A percentile compares a stretch with the other conserved stretches of the same genome.
Evolutionary conservation across 2,797 vertebrate genomes (phyloP).

Genomic region (Dermochelys coriacea): DNA sequence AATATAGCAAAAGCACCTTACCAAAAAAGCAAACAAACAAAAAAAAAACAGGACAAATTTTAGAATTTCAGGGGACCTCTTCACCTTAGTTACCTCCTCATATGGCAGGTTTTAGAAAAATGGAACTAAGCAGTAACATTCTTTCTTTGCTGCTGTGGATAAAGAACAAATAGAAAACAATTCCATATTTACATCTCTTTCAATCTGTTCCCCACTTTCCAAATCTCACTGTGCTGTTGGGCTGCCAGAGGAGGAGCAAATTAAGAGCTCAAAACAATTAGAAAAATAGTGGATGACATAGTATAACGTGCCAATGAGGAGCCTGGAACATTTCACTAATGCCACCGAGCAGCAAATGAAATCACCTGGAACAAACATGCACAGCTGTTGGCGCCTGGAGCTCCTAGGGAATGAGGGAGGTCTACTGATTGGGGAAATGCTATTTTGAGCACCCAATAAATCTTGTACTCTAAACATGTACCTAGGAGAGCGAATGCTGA

Average conservation of each 20-base stretch:
- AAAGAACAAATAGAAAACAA: background rate
- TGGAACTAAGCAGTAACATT: background rate
- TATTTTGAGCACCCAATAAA: conserved; percentile 50
- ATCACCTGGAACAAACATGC: background rate
- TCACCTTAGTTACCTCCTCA: background rate
- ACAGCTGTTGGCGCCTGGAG: conserved; percentile 17
- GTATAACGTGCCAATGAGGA: background rate
- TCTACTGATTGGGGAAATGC: conserved; percentile 43
- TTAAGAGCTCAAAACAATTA: background rate
- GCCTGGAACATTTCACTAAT: background rate
- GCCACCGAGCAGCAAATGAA: background rate
- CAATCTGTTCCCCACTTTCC: background rate
- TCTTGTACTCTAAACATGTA: background rate
- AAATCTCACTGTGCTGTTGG: accelerated
- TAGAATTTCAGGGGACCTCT: background rate
- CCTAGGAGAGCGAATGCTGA: conserved; percentile 1
- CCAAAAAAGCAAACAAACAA: too few relatives aligned
- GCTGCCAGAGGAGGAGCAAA: background rate
- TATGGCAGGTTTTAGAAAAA: background rate
- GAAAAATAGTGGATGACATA: background rate
- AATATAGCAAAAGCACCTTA: background rate
- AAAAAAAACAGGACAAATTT: background rate
- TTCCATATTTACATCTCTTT: background rate
- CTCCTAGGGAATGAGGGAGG: background rate
- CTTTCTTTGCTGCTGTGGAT: background rate